Evolutionary conservation across 2,888 invertebrate species (phyloP), one percentile per base, ranked within the genome.

Genomic region (Theretra japonica): DNA sequence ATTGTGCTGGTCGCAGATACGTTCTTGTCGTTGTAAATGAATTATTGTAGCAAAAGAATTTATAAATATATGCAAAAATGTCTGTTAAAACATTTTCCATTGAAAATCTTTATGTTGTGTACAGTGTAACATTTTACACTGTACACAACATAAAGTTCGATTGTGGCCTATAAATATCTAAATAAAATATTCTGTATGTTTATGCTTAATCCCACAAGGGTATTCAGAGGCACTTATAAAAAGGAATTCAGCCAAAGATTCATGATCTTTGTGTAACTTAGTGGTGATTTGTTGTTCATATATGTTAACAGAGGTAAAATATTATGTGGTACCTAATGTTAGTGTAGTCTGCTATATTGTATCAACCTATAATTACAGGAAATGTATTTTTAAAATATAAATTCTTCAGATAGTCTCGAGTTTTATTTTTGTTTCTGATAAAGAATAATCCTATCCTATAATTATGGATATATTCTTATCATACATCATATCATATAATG

Each of bases 351-450:
- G 76, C 82, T 81, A 81, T 75, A 76, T 76, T 86, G 83, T 65
- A 65, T 65, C 48, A 65, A 48, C 48, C 85, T 80, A 82, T 78
- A 75, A 82, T 78, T 85, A 86, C 85, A 86, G 84, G 85, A 87
- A 86, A 78, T 86, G 85, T 89, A 88, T 89, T 88, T 88, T 88
- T 82, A 77, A 88, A 87, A 85, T 86, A 88, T 79, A 86, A 81
- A 81, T 57, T 79, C 73, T 60, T 70, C 70, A 65, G 21, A 69
- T 41, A 69, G 30, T 56, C 21, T 8, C 4, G 56, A 21, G 4
- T 57, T 41, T 60, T 25, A 60, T 33, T 57, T 28, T 28, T 33
- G 7, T 60, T 25, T 59, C 4, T 21, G 1, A 28, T 21, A 15
- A n/a, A 23, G 23, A 25, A 59, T 23, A 15, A 4, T 17, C n/a